phyloP scores from a whole-genome alignment of 1,140 invertebrate genomes.

The Babylonia areolata region DNA sequence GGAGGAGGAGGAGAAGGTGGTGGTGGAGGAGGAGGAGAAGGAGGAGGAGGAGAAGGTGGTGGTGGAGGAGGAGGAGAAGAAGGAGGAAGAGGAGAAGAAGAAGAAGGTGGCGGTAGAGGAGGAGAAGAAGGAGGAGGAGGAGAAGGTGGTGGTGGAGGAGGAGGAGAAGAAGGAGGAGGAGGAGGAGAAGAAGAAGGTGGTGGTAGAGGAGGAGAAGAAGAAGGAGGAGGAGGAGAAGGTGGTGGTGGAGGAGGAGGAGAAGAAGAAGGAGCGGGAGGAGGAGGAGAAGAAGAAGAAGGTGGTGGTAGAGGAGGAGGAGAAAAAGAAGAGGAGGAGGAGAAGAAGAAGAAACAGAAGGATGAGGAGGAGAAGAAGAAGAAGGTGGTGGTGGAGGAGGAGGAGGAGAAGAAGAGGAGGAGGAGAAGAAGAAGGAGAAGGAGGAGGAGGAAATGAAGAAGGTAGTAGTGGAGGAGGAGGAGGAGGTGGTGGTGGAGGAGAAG shows the following conservation, averaged over 20 bases:
- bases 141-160: conserved; percentile 1
- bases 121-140: neutral
- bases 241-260: neutral
- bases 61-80: conserved; percentile 8
- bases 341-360: too few relatives aligned
- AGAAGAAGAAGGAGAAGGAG: too few relatives aligned
- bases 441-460: too few relatives aligned
- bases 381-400: too few relatives aligned
- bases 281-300: too few relatives aligned
- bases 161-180: neutral
- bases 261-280: conserved; percentile 15
- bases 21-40: too few relatives aligned
- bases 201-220: neutral
- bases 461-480: too few relatives aligned
- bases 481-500: too few relatives aligned
- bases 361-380: too few relatives aligned
- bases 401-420: too few relatives aligned
- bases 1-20: neutral
- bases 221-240: neutral
- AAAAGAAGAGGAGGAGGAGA: too few relatives aligned
- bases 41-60: neutral
- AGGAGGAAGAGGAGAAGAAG: conserved; percentile 8
- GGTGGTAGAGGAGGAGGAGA: too few relatives aligned
- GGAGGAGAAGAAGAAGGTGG: neutral
- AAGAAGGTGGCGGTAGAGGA: neutral